Conservation (phyloP, 2,797 vertebrate genomes). For the Enteromius viviparus region DNA sequence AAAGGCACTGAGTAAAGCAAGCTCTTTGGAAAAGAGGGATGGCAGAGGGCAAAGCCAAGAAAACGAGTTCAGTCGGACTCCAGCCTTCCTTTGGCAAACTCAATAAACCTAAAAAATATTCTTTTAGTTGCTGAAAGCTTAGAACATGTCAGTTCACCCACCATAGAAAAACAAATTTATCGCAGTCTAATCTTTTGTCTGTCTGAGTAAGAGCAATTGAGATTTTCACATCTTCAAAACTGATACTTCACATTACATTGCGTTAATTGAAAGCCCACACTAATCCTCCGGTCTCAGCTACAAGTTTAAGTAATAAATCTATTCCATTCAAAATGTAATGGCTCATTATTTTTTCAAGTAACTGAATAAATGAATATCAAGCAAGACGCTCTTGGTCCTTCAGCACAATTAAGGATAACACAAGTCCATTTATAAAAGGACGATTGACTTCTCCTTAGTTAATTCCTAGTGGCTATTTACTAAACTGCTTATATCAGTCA, state of each 20-base stretch:
- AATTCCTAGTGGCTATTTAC: conserved; percentile 35
- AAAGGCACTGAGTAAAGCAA: conserved; percentile 24
- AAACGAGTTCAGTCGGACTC: conserved; percentile 4
- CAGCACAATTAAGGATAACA: conserved; percentile 37
- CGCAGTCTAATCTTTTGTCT: not conserved
- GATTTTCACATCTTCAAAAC: conserved; percentile 33
- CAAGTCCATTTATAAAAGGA: conserved; percentile 26
- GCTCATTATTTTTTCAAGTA: conserved; percentile 50
- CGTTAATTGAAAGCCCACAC: conserved; percentile 18
- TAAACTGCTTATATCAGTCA: conserved; percentile 23
- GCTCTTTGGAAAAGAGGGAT: conserved; percentile 7
- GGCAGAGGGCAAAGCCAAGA: not conserved
- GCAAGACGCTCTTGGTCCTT: conserved; percentile 27
- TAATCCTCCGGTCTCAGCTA: conserved; percentile 25
- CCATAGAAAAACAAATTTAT: conserved; percentile 7
- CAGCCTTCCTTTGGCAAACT: not conserved
- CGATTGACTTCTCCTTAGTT: conserved; percentile 29
- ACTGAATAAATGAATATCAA: conserved; percentile 53
- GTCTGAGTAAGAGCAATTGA: conserved; percentile 20
- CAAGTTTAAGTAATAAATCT: conserved; percentile 34
- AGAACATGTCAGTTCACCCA: conserved; percentile 11
- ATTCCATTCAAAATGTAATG: conserved; percentile 41
- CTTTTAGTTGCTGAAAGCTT: conserved; percentile 16
- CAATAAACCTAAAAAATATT: not conserved
- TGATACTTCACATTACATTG: conserved; percentile 16